These are phyloP conservation scores for Phyllotreta cruciferae DNA, from an alignment of 2,888 invertebrate species.

Conservation along the genomic window DNA sequence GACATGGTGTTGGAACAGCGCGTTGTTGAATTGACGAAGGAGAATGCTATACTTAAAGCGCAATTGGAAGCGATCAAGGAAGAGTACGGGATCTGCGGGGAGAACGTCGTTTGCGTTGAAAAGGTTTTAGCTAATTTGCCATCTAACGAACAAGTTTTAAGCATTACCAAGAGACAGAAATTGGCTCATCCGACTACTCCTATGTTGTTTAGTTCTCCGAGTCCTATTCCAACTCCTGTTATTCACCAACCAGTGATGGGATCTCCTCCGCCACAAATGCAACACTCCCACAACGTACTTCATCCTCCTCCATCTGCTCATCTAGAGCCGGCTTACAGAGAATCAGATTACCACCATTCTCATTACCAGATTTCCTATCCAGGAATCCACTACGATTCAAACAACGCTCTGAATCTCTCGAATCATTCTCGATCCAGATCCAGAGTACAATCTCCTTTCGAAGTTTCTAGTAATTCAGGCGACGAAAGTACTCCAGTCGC, in stretches of 20 bases:
- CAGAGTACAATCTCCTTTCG: constrained; percentile 76
- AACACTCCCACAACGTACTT: constrained; percentile 59
- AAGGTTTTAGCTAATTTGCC: constrained; percentile 88
- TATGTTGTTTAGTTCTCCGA: constrained; percentile 65
- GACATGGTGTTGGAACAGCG: constrained; percentile 96
- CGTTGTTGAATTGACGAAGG: constrained; percentile 92
- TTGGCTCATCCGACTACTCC: constrained; percentile 59
- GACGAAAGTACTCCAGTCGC: constrained; percentile 63
- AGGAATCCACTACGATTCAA: constrained; percentile 64
- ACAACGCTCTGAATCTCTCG: constrained; percentile 77
- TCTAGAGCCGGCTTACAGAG: constrained; percentile 62
- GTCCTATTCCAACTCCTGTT: constrained; percentile 68
- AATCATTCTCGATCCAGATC: constrained; percentile 59
- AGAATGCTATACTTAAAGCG: constrained; percentile 92
- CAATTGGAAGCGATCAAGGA: constrained; percentile 93
- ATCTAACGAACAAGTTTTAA: constrained; percentile 83
- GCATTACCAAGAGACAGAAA: constrained; percentile 79
- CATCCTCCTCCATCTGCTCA: constrained; percentile 56
- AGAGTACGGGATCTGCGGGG: constrained; percentile 89
- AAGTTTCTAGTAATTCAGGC: constrained; percentile 77
- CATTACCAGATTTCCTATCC: constrained; percentile 50
- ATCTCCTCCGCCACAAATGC: constrained; percentile 63
- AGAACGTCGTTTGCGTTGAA: constrained; percentile 85
- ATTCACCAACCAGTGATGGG: constrained; percentile 65
- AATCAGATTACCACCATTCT: constrained; percentile 61